Base-by-base conservation (phyloP, 53 echinoderm and acorn worm species). In the Zoroaster sp. region DNA sequence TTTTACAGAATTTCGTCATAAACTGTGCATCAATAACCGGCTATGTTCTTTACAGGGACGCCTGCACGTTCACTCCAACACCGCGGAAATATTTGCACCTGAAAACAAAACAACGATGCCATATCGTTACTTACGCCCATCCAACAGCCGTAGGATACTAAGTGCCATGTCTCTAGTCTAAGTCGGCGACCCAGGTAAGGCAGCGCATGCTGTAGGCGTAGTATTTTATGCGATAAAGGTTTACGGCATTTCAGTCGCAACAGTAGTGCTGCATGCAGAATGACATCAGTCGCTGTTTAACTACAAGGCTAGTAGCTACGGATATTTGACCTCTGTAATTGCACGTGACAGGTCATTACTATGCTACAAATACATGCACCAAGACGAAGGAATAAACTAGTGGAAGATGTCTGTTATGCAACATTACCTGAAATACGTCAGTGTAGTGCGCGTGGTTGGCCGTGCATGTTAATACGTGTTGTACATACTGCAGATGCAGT, bases 371-470 rank as follows among this genome's bases (percentile, higher is more conserved):
- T 46, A 31, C 47, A 74, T 32, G 47, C 6, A 32, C 14, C 25
- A 10, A 30, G 40, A 40, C 23, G 74, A 31, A 32, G 30, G 45
- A 17, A 76, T 46, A 30, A 31, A 25, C n/a, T 30, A 34, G 33
- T 31, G 31, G 34, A 25, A 30, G 34, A 23, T 46, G 46, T 30
- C 33, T 31, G 76, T 76, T 76, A 49, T 76, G 76, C 76, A 76
- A 76, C 76, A 34, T 41, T 76, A 47, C 47, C 25, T 47, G 33
- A 18, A 33, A 11, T 42, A 46, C 23, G 75, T 76, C 18, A 33
- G 51, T 49, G 76, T 30, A 76, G 49, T 34, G 76, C 51, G 76
- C 76, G 49, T 76, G 76, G 51, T 34, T 41, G 76, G 7, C 52
- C 49, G 49, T 76, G 76, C 76, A 18, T 76, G 76, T 31, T 47